Evolutionary conservation across 1,140 invertebrate genomes (phyloP).

Genomic region (Heliconius himera): DNA sequence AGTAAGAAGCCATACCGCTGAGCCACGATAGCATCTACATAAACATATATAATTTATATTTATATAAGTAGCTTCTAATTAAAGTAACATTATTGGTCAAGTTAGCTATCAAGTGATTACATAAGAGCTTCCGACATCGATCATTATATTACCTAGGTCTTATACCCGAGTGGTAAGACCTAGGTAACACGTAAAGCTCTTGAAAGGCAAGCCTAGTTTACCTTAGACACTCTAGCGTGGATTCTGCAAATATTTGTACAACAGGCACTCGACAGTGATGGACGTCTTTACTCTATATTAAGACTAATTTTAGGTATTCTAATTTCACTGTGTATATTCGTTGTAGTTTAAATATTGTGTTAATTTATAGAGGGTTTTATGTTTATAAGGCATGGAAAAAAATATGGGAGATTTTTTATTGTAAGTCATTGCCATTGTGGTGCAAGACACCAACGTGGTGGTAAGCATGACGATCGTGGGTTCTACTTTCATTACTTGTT

Average conservation of each 20-base stretch:
- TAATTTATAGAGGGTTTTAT: not conserved
- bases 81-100: constrained; percentile 4
- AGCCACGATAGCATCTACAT: not conserved
- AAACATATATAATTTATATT: not conserved
- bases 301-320: constrained; percentile 15
- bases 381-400: not conserved
- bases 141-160: constrained; percentile 5
- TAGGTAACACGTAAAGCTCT: constrained; percentile 13
- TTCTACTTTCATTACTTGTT: no score
- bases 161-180: constrained; percentile 6
- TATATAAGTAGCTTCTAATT: not conserved
- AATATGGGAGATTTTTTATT: not conserved
- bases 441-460: no score
- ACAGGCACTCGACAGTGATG: not conserved
- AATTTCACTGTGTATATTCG: constrained; percentile 1
- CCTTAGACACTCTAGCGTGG: constrained; percentile 10
- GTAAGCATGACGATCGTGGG: no score
- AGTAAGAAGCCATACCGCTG: no score
- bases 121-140: not conserved
- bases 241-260: constrained; percentile 10
- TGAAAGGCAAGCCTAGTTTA: constrained; percentile 7
- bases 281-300: constrained; percentile 15
- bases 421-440: no score
- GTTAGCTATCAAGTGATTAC: constrained; percentile 2
- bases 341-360: not conserved